Evolutionary conservation across 2,888 invertebrate genomes (phyloP).

Genomic region (Lampropteryx suffumata): DNA sequence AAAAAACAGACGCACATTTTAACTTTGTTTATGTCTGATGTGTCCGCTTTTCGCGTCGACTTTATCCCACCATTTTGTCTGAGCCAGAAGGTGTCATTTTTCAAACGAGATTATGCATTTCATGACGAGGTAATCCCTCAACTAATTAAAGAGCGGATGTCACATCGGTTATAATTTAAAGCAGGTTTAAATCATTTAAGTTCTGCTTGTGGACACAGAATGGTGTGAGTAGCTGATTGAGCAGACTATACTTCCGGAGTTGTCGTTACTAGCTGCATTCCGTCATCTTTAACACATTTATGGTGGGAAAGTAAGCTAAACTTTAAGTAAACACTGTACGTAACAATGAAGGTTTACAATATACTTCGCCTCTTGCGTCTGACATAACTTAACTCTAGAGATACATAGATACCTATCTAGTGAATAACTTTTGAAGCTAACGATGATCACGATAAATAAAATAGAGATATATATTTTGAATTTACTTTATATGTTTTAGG

Average conservation of each 20-base stretch:
- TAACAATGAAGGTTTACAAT: background rate
- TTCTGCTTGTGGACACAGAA: constrained; percentile 15
- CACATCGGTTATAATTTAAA: constrained; percentile 28
- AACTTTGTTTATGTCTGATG: constrained; percentile 49
- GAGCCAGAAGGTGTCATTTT: constrained; percentile 50
- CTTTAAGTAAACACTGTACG: background rate
- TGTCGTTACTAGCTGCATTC: constrained; percentile 9
- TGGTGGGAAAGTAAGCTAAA: constrained; percentile 1
- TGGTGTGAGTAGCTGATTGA: constrained; percentile 19
- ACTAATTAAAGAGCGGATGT: constrained; percentile 49
- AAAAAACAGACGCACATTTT: constrained; percentile 46
- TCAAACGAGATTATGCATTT: constrained; percentile 53
- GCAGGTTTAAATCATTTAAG: constrained; percentile 23
- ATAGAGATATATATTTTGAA: no score
- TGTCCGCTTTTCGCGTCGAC: constrained; percentile 51
- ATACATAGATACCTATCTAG: no score
- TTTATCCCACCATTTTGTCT: constrained; percentile 47
- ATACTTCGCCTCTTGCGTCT: background rate
- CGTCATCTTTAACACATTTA: constrained; percentile 5
- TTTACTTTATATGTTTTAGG: no score
- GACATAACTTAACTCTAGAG: background rate
- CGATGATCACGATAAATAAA: background rate
- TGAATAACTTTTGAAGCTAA: no score
- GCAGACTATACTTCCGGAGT: constrained; percentile 18
- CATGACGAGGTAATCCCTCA: constrained; percentile 45